Base-by-base conservation (phyloP, 2,888 invertebrate species). In the Allygus modestus region DNA sequence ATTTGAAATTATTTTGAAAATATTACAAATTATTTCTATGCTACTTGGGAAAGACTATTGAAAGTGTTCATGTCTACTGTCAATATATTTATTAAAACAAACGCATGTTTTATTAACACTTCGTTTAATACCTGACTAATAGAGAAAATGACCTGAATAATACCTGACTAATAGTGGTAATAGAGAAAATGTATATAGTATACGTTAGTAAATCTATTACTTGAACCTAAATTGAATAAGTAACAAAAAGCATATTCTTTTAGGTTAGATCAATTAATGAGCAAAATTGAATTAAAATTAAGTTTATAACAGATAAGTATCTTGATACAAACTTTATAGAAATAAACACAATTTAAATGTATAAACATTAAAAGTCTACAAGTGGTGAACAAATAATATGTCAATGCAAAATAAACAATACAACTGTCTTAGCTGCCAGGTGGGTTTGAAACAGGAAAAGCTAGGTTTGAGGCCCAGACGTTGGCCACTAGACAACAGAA, bases 401-500 rank as follows among this genome's bases (percentile, higher is more conserved):
- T 37, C 9, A 2, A 11, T 46, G 7, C 12, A 46, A 61, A 61
- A 9, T 23, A 23, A 1, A 23, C 2, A 23, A 28, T 61, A 61
- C 2, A 28, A 61, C 1, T 61, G 4, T 7, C 11, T n/a, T 61
- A 7, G 9, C 61, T 28, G 23, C 12, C 61, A 61, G 28, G 28
- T 9, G 61, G 20, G 9, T 61, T 61, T 28, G 61, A 61, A 61
- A 5, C 28, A 61, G 61, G 23, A 23, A 61, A 23, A 2, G 4
- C 20, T 2, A 28, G 26, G 11, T 23, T 61, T 7, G 61, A 11
- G 58, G 4, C 26, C 9, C 9, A 61, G 9, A n/a, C n/a, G 2
- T 20, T 61, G 15, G 20, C 61, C 61, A 61, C 61, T 61, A 23
- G 61, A 23, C 61, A 5, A 61, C 61, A n/a, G n/a, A n/a, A n/a